phyloP scores from a whole-genome alignment of 2,797 vertebrate species.

The Galago senegalensis region DNA sequence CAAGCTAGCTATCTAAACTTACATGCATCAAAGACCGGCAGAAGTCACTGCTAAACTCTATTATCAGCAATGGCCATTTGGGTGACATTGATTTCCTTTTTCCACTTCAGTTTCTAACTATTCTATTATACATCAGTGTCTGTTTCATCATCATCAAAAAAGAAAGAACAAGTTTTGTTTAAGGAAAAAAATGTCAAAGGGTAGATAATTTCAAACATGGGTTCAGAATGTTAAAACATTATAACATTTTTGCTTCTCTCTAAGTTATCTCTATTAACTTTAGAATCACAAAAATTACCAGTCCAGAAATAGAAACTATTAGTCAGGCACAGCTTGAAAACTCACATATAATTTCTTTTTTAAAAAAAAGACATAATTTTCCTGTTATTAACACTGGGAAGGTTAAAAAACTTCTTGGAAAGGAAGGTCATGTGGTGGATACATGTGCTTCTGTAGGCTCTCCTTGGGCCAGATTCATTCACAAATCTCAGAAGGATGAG shows the following conservation, averaged over 20 bases:
- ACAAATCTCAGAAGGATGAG: constrained; percentile 39
- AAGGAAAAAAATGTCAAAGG: constrained; percentile 8
- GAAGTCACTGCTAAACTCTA: background rate
- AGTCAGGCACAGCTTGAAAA: constrained; percentile 54
- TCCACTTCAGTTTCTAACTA: background rate
- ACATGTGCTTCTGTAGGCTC: background rate
- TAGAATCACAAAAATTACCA: constrained; percentile 69
- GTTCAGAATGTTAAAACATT: constrained; percentile 42
- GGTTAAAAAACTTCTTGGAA: constrained; percentile 56
- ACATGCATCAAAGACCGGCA: background rate
- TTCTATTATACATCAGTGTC: background rate
- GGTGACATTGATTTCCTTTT: background rate
- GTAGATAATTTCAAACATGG: constrained; percentile 42
- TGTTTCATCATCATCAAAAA: background rate
- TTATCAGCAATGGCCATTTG: background rate
- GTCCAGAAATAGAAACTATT: constrained; percentile 61
- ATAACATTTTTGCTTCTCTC: constrained; percentile 43
- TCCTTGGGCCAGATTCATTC: constrained; percentile 12
- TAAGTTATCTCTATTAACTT: constrained; percentile 61
- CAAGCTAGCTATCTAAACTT: background rate
- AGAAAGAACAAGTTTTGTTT: background rate
- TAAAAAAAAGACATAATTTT: background rate
- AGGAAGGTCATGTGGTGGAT: background rate
- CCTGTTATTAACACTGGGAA: constrained; percentile 14
- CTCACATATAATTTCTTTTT: background rate